Evolutionary conservation across 2,113 vertebrate genomes (phyloP).

Genomic region (Octodon degus): DNA sequence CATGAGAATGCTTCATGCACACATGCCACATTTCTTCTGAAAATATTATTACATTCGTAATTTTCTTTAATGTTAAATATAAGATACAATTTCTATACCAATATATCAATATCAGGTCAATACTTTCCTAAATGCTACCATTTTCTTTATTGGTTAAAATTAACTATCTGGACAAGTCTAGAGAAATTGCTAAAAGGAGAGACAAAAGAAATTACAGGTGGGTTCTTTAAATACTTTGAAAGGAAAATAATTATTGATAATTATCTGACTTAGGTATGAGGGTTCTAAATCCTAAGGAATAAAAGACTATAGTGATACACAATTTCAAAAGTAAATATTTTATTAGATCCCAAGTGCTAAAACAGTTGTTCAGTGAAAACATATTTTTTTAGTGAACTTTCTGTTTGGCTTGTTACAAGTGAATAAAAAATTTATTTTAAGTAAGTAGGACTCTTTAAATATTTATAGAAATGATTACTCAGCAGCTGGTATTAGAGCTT

Average conservation of each 20-base stretch:
- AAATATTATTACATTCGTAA: background rate
- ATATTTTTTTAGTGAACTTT: constrained; percentile 11
- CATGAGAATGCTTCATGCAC: background rate
- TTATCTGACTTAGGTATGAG: background rate
- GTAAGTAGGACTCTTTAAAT: constrained; percentile 32
- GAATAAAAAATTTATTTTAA: constrained; percentile 51
- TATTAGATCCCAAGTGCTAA: background rate
- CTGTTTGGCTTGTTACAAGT: background rate
- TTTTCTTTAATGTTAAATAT: background rate
- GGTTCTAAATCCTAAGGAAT: background rate
- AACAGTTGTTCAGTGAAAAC: background rate
- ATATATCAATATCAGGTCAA: background rate
- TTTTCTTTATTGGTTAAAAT: background rate
- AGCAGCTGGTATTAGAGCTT: background rate
- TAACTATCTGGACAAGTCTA: background rate
- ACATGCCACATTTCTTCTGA: background rate
- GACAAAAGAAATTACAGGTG: background rate
- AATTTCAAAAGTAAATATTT: constrained; percentile 12
- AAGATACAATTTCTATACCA: background rate
- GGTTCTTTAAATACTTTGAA: background rate
- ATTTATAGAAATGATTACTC: constrained; percentile 52
- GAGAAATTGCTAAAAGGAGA: background rate
- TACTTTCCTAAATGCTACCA: background rate
- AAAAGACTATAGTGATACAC: background rate
- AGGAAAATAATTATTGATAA: background rate